These are phyloP conservation scores for Andricus quercusramuli DNA, from an alignment of 2,888 invertebrate genomes.

Conservation along the genomic window DNA sequence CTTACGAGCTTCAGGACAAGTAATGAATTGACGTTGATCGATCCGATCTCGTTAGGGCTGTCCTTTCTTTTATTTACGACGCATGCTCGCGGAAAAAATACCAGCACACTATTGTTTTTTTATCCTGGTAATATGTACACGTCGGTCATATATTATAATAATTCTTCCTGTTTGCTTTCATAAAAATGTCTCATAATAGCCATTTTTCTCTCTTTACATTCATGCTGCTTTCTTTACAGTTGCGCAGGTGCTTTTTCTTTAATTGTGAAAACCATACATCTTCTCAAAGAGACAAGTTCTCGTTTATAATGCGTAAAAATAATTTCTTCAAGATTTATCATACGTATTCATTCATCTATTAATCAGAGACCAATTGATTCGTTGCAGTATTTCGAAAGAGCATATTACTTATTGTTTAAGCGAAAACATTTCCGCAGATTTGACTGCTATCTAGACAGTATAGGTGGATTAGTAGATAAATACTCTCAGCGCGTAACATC, in stretches of 20 bases:
- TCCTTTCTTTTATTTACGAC: constrained; percentile 1
- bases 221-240: neutral
- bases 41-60: neutral
- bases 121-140: neutral
- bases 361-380: neutral
- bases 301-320: neutral
- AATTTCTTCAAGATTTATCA: neutral
- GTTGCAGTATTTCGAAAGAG: neutral
- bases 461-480: neutral
- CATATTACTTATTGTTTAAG: neutral
- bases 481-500: constrained; percentile 18
- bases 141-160: neutral
- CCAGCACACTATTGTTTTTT: neutral
- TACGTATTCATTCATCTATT: neutral
- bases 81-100: neutral
- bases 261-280: neutral
- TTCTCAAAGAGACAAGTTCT: too few relatives aligned
- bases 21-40: constrained; percentile 36
- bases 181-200: too few relatives aligned
- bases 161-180: constrained; percentile 7
- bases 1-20: constrained; percentile 17
- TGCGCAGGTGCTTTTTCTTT: neutral
- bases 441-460: neutral
- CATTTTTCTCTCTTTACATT: neutral
- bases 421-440: neutral